Base-by-base conservation (phyloP, 2,797 vertebrate genomes). In the Dendrocincla fuliginosa region DNA sequence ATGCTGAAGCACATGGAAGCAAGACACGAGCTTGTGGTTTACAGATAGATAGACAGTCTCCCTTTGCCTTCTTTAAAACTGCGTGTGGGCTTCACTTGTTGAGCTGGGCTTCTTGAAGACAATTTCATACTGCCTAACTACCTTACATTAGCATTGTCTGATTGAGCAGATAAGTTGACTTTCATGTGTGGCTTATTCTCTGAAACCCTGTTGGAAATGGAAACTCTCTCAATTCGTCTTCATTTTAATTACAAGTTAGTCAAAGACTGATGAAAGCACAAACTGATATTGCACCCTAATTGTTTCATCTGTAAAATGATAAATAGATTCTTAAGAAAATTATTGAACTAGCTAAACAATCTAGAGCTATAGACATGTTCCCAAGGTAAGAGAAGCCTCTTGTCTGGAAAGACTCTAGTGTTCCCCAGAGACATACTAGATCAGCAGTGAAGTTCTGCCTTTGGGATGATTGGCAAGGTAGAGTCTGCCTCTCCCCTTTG, bases 41-140 rank as follows among this genome's bases (percentile, higher is more conserved):
- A 63, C 24, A 89, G 68, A 90, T 39, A 47, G 77, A 64, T 44
- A 37, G 76, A 64, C 42, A 33, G n/a, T 18, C 30, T 94, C 78
- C 85, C 97, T 80, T 98, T 98, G 61, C 98, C 98, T 67, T 96
- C 89, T 97, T 98, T 98, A 89, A 98, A 99, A 75, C 96, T 95
- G 8, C 98, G 98, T 3, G 98, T 98, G 84, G 81, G 75, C 83
- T 71, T 96, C 81, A 98, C 97, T 5, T 98, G 77, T 98, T 98
- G 92, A 98, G 97, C 3, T 95, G 94, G 14, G 96, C 96, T 87
- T 99, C 98, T 95, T 98, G 97, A 33, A 98, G 87, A 81, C 98
- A 98, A 94, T 95, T 97, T 53, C 96, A 97, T 65, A 98, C 56
- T 32, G 97, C 93, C 11, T 98, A 98, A 75, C 69, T 70, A 49